Percentiles rank a stretch among this genome's conserved stretches.
Conservation (phyloP, 2,113 vertebrate species). For the Mus musculus region GRCm39 chr9:92491501-92492000, state of each 20-base stretch:
- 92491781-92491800: not conserved
- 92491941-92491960: not conserved
- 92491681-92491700: not conserved
- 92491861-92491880: not conserved
- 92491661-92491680: not conserved
- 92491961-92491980: not conserved
- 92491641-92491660: not conserved
- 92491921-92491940: not conserved
- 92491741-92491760: not conserved
- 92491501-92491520: not conserved
- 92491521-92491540: not conserved
- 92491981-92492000: not conserved
- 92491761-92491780: not conserved
- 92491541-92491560: not conserved
- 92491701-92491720: not conserved
- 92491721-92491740: too few species aligned
- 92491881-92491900: not conserved
- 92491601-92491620: not conserved
- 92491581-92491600: not conserved
- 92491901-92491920: conserved; percentile 21
- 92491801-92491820: not conserved
- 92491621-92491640: not conserved
- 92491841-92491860: not conserved
- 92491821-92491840: not conserved
- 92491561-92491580: not conserved